Percentiles rank a stretch among this genome's conserved stretches.
Conservation (phyloP, 2,113 vertebrate species). For the Zeus faber region DNA sequence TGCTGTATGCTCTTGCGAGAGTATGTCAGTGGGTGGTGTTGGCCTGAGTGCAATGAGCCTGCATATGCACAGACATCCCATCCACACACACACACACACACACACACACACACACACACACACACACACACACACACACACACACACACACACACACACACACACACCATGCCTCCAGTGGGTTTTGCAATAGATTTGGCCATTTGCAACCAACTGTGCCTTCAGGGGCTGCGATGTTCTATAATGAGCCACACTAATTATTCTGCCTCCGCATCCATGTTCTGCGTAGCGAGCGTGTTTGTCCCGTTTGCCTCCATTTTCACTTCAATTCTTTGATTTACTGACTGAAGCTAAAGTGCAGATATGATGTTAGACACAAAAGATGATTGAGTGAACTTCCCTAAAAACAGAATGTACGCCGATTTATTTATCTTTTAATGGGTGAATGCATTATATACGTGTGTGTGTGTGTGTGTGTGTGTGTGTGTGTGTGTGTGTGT, state of each 20-base stretch:
- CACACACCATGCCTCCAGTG: slow-evolving; percentile 5
- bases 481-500: slow-evolving; percentile 11
- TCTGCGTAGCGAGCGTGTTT: too few species aligned
- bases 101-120: slow-evolving; percentile 3
- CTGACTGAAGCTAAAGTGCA: too few species aligned
- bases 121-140: slow-evolving; percentile 1
- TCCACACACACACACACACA: slow-evolving; percentile 15
- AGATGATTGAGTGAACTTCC: not conserved
- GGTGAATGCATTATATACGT: too few species aligned
- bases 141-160: slow-evolving; percentile 25
- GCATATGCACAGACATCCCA: too few species aligned
- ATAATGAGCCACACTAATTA: slow-evolving; percentile 41
- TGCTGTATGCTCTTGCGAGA: too few species aligned
- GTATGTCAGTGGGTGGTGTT: too few species aligned
- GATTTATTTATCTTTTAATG: too few species aligned
- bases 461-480: slow-evolving; percentile 6
- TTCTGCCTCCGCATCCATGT: slow-evolving; percentile 16
- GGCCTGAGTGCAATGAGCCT: too few species aligned
- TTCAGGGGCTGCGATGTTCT: slow-evolving; percentile 22
- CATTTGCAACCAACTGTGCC: slow-evolving; percentile 18
- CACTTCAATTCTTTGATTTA: too few species aligned
- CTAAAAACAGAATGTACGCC: too few species aligned
- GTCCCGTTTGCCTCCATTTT: too few species aligned
- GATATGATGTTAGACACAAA: not conserved
- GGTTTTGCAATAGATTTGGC: slow-evolving; percentile 20